phyloP scores from a whole-genome alignment of 2,113 vertebrate genomes.

The Axis porcinus region DNA sequence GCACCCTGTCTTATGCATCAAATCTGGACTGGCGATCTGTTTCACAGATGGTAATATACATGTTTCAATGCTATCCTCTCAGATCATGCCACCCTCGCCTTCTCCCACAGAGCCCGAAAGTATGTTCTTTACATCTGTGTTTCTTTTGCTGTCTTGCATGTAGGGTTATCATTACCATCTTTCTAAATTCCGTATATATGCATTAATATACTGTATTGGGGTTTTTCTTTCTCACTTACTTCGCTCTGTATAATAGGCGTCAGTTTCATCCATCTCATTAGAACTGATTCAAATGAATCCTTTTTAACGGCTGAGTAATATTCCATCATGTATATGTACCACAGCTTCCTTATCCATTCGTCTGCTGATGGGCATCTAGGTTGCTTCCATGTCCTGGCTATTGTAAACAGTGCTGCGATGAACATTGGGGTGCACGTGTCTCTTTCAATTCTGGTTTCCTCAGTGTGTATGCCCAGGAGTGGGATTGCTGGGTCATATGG shows the following conservation, averaged over 20 bases:
- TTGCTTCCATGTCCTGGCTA: background rate
- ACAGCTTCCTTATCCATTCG: background rate
- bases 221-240: background rate
- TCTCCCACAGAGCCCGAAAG: background rate
- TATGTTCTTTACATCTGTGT: background rate
- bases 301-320: background rate
- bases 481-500: accelerated
- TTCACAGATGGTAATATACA: background rate
- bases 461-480: accelerated
- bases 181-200: background rate
- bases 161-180: background rate
- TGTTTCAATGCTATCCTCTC: background rate
- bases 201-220: background rate
- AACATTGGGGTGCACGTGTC: background rate
- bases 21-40: background rate
- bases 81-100: background rate
- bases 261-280: background rate
- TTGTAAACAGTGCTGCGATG: accelerated
- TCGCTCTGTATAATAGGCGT: background rate
- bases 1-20: background rate
- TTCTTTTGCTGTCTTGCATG: background rate
- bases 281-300: background rate
- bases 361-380: background rate
- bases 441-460: background rate
- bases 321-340: background rate